A percentile compares a stretch with the other conserved stretches of the same genome.
Evolutionary conservation across 2,888 invertebrate genomes (phyloP).

Genomic region (Osmoderma eremita): DNA sequence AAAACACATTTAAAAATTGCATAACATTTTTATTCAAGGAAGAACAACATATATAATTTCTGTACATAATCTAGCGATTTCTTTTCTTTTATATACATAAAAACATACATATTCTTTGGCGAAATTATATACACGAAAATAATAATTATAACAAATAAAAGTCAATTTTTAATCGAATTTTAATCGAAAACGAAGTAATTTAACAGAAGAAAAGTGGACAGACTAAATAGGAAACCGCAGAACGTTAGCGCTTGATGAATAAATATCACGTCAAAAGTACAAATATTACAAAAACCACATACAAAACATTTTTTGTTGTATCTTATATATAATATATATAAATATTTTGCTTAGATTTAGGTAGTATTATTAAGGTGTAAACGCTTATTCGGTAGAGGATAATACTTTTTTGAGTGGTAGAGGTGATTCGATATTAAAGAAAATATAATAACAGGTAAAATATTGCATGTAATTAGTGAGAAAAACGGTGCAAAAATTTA

Average conservation of each 20-base stretch:
- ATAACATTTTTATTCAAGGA: conserved; percentile 56
- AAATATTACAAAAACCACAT: conserved; percentile 58
- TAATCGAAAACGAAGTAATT: conserved; percentile 48
- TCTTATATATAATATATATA: conserved; percentile 40
- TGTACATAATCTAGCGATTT: conserved; percentile 62
- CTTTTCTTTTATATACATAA: conserved; percentile 56
- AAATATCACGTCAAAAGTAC: conserved; percentile 57
- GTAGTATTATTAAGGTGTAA: conserved; percentile 23
- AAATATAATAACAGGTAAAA: neutral
- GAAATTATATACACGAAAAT: conserved; percentile 61
- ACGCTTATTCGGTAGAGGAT: conserved; percentile 26
- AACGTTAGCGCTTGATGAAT: conserved; percentile 41
- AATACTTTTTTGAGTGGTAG: conserved; percentile 28
- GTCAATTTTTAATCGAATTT: conserved; percentile 42
- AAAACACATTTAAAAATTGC: conserved; percentile 2
- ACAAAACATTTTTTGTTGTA: conserved; percentile 48
- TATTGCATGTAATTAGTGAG: neutral
- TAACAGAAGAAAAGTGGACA: neutral
- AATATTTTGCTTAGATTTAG: conserved; percentile 31
- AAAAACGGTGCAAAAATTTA: conserved; percentile 47
- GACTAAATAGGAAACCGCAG: conserved; percentile 27
- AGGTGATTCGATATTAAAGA: conserved; percentile 18
- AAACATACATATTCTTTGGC: conserved; percentile 63
- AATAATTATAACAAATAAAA: conserved; percentile 46
- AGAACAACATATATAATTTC: conserved; percentile 65